These are phyloP conservation scores for Bujurquina vittata DNA, from an alignment of 2,113 vertebrate genomes.

Conservation along the genomic window DNA sequence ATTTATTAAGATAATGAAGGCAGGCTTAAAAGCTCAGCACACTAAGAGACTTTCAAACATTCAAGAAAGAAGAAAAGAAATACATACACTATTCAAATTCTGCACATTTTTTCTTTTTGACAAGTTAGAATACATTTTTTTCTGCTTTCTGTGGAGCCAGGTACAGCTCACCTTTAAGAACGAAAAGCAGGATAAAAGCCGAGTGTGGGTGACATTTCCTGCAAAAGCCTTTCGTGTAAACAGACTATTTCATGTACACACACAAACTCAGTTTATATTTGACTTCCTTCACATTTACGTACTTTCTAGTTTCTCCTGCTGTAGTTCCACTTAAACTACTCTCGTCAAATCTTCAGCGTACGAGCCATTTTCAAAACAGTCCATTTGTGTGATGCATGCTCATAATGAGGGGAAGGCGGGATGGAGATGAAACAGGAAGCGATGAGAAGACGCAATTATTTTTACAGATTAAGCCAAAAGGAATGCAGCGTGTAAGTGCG, in stretches of 20 bases:
- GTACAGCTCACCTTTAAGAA: constrained; percentile 4
- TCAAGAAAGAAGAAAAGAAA: constrained; percentile 7
- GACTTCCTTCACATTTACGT: constrained; percentile 5
- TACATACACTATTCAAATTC: neutral
- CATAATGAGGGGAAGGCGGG: neutral
- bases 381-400: neutral
- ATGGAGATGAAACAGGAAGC: neutral
- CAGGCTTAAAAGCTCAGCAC: neutral
- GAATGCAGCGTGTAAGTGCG: neutral
- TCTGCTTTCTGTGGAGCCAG: neutral
- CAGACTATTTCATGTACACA: constrained; percentile 18
- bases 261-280: constrained; percentile 11
- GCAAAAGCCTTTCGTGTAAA: constrained; percentile 45
- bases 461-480: neutral
- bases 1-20: neutral
- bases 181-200: neutral
- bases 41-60: neutral
- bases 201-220: constrained; percentile 44
- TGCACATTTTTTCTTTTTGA: neutral
- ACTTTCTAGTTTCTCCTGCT: neutral
- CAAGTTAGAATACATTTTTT: neutral
- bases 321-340: neutral
- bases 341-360: neutral
- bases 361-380: neutral
- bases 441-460: constrained; percentile 8